Evolutionary conservation across 1,140 invertebrate species (phyloP), one percentile per base, ranked within the genome.

Genomic region (Bactericera cockerelli): DNA sequence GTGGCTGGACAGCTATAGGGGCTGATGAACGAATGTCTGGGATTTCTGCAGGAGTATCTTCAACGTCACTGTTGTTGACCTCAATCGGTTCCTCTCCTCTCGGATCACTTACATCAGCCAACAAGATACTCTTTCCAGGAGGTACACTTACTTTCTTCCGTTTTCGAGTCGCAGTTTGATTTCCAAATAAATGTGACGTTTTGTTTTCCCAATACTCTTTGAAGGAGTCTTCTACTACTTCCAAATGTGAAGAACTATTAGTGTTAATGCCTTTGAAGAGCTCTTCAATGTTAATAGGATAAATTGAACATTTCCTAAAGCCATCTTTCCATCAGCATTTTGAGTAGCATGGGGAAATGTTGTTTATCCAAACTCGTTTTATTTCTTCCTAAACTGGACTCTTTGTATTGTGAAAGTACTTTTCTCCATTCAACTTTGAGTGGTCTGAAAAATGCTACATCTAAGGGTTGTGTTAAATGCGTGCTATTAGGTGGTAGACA

Each of bases 401-500:
- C 25, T 66, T 65, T 70, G 70, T 61, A 68, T 56, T 62, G 54
- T 19, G 55, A 58, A 33, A 75, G 61, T 53, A 74, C 66, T 56
- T 65, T 60, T 58, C 67, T 61, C 73, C 72, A 75, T 19, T 58
- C 62, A 11, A 56, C 65, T 56, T 73, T n/a, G n/a, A n/a, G n/a
- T n/a, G n/a, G n/a, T n/a, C n/a, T n/a, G n/a, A n/a, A n/a, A n/a
- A n/a, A n/a, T n/a, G n/a, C n/a, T n/a, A n/a, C n/a, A n/a, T n/a
- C n/a, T n/a, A n/a, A n/a, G n/a, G n/a, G n/a, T n/a, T n/a, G n/a
- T n/a, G n/a, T n/a, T n/a, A n/a, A n/a, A n/a, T n/a, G n/a, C n/a
- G n/a, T n/a, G n/a, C n/a, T 73, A 56, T 75, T 74, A 6, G 70
- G 63, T 21, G 70, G 69, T 6, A 75, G 64, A 54, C 67, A 70